Evolutionary conservation across 2,888 invertebrate species (phyloP), one percentile per base, ranked within the genome.

Genomic region (Epinotia nisella): DNA sequence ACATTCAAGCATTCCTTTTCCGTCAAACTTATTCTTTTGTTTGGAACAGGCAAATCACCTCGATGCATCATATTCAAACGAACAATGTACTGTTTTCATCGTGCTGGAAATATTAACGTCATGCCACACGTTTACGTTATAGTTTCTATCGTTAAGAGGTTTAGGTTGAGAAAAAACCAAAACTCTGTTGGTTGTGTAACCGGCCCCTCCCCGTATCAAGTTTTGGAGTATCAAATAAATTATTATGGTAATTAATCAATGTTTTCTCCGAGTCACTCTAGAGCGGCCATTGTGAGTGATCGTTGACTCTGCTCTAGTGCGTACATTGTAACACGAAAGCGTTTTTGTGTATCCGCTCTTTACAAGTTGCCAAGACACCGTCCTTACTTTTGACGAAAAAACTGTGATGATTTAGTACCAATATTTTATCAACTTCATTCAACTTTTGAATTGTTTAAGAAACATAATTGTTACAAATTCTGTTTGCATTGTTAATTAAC

Each of bases 191-290:
- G 85, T 88, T 89, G 86, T 86, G 87, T 85, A 90, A 90, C 86
- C 85, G 85, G 87, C 89, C 88, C 90, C 90, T 86, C 90, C 90
- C 87, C 82, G 82, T 90, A 90, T 91, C 92, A 89, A 91, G 90
- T 92, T 93, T 91, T 89, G 87, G 92, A 90, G 92, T 93, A 93
- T 92, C 93, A 93, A 93, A 93, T 93, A 93, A 93, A 93, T 93
- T 91, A 93, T 93, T 93, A 92, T 93, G 92, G 92, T 93, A 93
- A 93, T 93, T 93, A 93, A 93, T 93, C 93, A 93, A 92, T 90
- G 93, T 93, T 93, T 93, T 93, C 92, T 93, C 89, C 92, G 83
- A 93, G 92, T 93, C 93, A 93, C 91, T 93, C 87, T 81, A 84
- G 85, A 82, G 78, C 78, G 86, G 82, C 88, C 82, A 91, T 92